Conservation (phyloP, 2,113 vertebrate species). For the Erythrolamprus reginae region DNA sequence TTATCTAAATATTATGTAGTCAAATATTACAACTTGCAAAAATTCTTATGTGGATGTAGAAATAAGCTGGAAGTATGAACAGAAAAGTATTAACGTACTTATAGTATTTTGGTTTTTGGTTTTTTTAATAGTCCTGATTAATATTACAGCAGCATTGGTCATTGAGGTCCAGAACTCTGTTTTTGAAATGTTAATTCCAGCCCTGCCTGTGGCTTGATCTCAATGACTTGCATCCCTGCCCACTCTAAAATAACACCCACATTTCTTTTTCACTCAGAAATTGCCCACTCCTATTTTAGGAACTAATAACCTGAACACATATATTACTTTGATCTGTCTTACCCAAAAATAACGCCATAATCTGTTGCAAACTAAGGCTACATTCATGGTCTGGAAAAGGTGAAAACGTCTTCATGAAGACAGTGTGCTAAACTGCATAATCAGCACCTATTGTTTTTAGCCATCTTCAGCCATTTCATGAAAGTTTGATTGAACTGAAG, state of each 20-base stretch:
- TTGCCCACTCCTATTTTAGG: not conserved
- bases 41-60: not conserved
- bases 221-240: not conserved
- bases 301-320: not conserved
- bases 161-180: not conserved
- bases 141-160: not conserved
- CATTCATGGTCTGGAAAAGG: not conserved
- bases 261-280: not conserved
- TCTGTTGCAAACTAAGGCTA: not conserved
- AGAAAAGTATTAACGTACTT: not conserved
- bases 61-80: not conserved
- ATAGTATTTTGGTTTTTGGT: not conserved
- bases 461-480: not conserved
- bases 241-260: not conserved
- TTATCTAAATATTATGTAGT: not conserved
- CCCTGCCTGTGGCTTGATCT: not conserved
- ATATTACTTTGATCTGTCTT: not conserved
- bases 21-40: not conserved
- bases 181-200: not conserved
- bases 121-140: not conserved
- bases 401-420: not conserved
- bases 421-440: not conserved
- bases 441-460: not conserved
- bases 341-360: not conserved
- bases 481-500: not conserved